These are phyloP conservation scores for Synergus gifuensis DNA, from an alignment of 2,888 invertebrate species.

Conservation along the genomic window DNA sequence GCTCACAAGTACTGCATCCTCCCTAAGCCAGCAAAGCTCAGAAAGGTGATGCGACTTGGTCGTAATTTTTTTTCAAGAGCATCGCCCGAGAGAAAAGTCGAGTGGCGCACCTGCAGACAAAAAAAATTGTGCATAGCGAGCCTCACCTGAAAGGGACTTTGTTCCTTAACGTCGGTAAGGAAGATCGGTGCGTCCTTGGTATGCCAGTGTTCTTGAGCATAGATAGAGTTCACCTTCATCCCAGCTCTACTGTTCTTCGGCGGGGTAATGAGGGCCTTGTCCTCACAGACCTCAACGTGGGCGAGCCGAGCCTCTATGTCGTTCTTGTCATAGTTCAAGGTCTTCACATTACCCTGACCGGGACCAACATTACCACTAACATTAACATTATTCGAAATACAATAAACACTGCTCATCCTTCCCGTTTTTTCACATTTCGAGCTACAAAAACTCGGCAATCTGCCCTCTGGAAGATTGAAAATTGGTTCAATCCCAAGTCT, in stretches of 20 bases:
- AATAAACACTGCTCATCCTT: conserved; percentile 55
- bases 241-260: conserved; percentile 62
- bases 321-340: conserved; percentile 62
- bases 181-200: conserved; percentile 69
- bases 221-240: conserved; percentile 76
- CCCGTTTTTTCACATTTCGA: conserved; percentile 41
- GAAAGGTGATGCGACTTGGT: conserved; percentile 21
- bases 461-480: conserved; percentile 53
- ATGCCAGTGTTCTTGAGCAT: conserved; percentile 74
- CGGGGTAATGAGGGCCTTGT: conserved; percentile 64
- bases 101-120: conserved; percentile 36
- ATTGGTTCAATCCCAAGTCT: conserved; percentile 54
- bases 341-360: conserved; percentile 49
- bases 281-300: conserved; percentile 62
- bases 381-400: conserved; percentile 59
- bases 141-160: conserved; percentile 71
- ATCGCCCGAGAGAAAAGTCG: conserved; percentile 22
- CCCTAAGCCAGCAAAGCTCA: neutral
- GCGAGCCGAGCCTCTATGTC: conserved; percentile 63
- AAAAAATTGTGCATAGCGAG: conserved; percentile 21
- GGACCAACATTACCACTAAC: conserved; percentile 12
- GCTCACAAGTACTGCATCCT: neutral
- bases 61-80: neutral
- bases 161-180: conserved; percentile 69
- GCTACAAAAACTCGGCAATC: conserved; percentile 53